Evolutionary conservation across 92 coral and sea anemone genomes (phyloP), one percentile per base, ranked within the genome.

Genomic region (Ricordea florida): DNA sequence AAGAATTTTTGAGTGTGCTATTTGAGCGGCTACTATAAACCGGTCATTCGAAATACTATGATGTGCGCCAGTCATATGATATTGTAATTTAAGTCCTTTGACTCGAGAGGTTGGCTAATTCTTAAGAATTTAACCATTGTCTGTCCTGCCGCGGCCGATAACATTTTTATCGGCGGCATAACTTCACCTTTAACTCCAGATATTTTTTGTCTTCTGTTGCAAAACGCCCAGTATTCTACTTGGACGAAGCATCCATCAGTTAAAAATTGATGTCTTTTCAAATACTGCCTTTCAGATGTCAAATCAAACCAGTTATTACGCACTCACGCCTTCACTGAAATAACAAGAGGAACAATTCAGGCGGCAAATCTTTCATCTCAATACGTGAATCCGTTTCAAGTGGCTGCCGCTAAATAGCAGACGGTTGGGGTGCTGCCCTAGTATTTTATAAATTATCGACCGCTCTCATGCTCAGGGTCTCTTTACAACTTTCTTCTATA

Each of bases 361-460:
- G 70, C 80, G 80, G 80, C 68, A 61, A 21, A 41, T 73, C 80
- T 73, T 73, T 73, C 80, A 73, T 73, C 80, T 61, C 30, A 28
- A 26, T 60, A 13, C 34, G 22, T 27, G 4, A 28, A 37, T 9
- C 36, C 22, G 45, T 5, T 13, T 73, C 79, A 18, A 73, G 44
- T 72, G 56, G 65, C 26, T 44, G 35, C 73, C 58, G 73, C 59
- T 44, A 47, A 13, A 7, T 28, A 37, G 49, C 33, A 28, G 53
- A 41, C 47, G 24, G 2, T 55, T 5, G 23, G 33, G 77, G 66
- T 51, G 63, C 62, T 41, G 30, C 17, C 10, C 4, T 21, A 23
- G 13, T 53, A 22, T n/a, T 18, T 38, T 31, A 55, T 21, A 26
- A 40, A 17, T 53, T 14, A 43, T 9, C 27, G 18, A 4, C n/a